Evolutionary conservation across 2,797 vertebrate genomes (phyloP), one percentile per base, ranked within the genome.

Genomic region (Meriones psammophilus): DNA sequence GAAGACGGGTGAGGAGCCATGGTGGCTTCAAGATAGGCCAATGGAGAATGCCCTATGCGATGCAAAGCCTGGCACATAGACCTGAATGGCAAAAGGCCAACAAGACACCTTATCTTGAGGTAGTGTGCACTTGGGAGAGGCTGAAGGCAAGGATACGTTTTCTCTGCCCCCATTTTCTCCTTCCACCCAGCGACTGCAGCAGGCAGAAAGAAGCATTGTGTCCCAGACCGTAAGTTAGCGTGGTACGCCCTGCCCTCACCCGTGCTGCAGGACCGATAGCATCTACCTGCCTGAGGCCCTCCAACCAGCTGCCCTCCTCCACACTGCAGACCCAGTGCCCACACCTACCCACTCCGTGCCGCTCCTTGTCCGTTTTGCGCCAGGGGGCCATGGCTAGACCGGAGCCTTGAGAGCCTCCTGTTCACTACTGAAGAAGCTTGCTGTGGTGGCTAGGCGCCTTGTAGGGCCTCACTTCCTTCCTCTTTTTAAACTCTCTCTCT

Each of bases 381-480:
- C 98, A 98, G 30, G 94, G 94, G 1, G 97, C 95, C 98, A 98
- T 98, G 42, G 0, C 50, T 83, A 17, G 0, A 83, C 88, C 20
- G 3, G n/a, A 83, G 87, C 88, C 94, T 91, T 24, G 0, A 0
- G 94, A 90, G 74, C 87, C 68, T 77, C 71, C 0, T 3, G 87
- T 84, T 46, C 46, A 69, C 8, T 18, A 9, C 50, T 2, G n/a
- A 94, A 89, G 92, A 97, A 96, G 94, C 89, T 60, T 89, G 64
- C 86, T 77, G 96, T 96, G 97, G 42, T 62, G 95, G 91, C 97
- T 92, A 94, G 0, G 92, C 96, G 76, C 97, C 97, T 94, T 85
- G 97, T 96, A 36, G 93, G 94, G 94, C 96, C 95, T 93, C 8
- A 98, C 98, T 99, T 99, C 98, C 98, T 99, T 99, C 98, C 98